phyloP scores from a whole-genome alignment of 1,140 invertebrate genomes.

The Drosophila tristis region DNA sequence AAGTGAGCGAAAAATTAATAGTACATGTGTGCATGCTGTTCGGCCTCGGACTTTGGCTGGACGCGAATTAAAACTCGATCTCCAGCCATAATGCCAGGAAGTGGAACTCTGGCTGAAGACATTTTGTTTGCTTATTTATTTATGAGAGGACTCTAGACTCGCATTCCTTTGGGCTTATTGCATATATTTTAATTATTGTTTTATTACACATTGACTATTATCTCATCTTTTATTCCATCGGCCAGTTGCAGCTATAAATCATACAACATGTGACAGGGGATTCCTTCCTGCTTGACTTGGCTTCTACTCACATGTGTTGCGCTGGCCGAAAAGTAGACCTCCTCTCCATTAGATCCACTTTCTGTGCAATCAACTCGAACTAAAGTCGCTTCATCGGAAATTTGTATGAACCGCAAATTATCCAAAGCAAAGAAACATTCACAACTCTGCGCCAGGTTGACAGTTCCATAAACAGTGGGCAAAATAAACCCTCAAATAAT shows the following conservation, averaged over 20 bases:
- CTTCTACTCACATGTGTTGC: constrained; percentile 3
- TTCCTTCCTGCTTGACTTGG: constrained; percentile 53
- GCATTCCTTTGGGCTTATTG: constrained; percentile 10
- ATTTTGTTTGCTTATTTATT: constrained; percentile 24
- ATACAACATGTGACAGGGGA: background rate
- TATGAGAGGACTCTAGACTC: constrained; percentile 17
- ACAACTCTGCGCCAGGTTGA: constrained; percentile 51
- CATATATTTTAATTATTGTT: constrained; percentile 18
- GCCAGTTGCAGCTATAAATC: constrained; percentile 7
- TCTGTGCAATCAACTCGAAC: constrained; percentile 65
- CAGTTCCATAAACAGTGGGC: constrained; percentile 53
- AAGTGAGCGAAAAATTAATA: constrained; percentile 59
- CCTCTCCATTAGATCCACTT: constrained; percentile 45
- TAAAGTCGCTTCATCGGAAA: constrained; percentile 53
- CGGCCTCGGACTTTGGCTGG: constrained; percentile 27
- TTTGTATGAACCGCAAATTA: constrained; percentile 57
- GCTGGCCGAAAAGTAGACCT: constrained; percentile 7
- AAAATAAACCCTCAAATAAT: constrained; percentile 28
- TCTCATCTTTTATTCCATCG: constrained; percentile 2
- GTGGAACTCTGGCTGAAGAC: constrained; percentile 1
- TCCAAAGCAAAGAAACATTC: constrained; percentile 42
- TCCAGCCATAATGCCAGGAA: constrained; percentile 32
- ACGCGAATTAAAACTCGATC: constrained; percentile 18
- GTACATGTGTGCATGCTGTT: constrained; percentile 24
- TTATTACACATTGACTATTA: constrained; percentile 17